A percentile compares a stretch with the other conserved stretches of the same genome.
phyloP scores from a whole-genome alignment of 2,797 vertebrate genomes.

The Neoniphon sammara region DNA sequence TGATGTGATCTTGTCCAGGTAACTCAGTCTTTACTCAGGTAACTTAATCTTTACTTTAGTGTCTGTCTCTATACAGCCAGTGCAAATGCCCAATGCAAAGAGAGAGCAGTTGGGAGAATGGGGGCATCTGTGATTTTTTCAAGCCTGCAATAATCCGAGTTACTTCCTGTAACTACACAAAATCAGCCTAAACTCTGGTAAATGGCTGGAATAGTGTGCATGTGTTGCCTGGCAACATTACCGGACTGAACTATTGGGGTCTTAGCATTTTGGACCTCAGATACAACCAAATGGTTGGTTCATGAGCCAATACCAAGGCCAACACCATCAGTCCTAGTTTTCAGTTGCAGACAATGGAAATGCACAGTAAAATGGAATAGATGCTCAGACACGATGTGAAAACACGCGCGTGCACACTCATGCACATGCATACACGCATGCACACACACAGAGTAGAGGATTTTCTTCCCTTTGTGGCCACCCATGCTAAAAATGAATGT shows the following conservation, averaged over 20 bases:
- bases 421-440: neutral
- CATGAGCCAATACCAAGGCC: neutral
- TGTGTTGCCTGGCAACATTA: constrained; percentile 31
- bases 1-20: no score
- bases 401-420: neutral
- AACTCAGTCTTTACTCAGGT: no score
- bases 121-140: constrained; percentile 32
- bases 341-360: constrained; percentile 18
- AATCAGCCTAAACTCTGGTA: constrained; percentile 8
- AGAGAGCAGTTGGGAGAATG: neutral
- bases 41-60: no score
- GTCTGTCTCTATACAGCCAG: neutral
- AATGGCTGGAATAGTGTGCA: constrained; percentile 11
- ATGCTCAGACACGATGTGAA: constrained; percentile 19
- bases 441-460: neutral
- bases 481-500: neutral
- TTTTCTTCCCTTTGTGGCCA: neutral
- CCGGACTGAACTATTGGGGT: constrained; percentile 12
- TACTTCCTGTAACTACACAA: constrained; percentile 30
- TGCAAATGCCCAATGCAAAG: neutral
- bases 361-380: constrained; percentile 14
- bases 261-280: constrained; percentile 24
- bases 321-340: constrained; percentile 17
- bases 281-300: constrained; percentile 21
- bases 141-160: constrained; percentile 16